phyloP scores from a whole-genome alignment of 2,797 vertebrate genomes.

The Schizopygopsis malacanthus region DNA sequence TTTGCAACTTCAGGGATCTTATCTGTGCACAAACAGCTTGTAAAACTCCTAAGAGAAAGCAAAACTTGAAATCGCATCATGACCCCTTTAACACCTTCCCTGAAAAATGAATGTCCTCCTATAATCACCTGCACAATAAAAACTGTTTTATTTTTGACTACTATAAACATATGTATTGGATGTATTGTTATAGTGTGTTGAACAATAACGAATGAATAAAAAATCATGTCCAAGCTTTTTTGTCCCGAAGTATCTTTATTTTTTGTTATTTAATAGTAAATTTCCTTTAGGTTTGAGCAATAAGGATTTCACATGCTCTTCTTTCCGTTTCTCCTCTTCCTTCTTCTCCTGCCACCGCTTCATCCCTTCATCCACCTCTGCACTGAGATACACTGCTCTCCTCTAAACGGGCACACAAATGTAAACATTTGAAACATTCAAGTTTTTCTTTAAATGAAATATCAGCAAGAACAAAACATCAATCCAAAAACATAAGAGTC shows the following conservation, averaged over 20 bases:
- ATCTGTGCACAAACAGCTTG: too few species aligned
- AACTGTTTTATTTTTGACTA: background rate
- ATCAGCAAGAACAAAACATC: background rate
- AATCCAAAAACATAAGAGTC: slow-evolving; percentile 46
- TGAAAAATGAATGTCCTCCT: background rate
- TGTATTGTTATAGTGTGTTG: background rate
- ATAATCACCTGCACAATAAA: background rate
- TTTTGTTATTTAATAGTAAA: slow-evolving; percentile 67
- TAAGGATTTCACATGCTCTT: slow-evolving; percentile 70
- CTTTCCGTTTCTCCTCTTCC: slow-evolving; percentile 60
- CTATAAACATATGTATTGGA: background rate
- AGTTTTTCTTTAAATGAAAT: background rate
- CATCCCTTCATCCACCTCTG: slow-evolving; percentile 76
- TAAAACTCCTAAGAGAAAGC: too few species aligned
- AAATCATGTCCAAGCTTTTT: background rate
- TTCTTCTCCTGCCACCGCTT: slow-evolving; percentile 66
- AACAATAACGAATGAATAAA: background rate
- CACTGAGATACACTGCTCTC: slow-evolving; percentile 75
- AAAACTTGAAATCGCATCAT: too few species aligned
- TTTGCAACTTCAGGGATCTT: too few species aligned
- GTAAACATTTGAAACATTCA: background rate
- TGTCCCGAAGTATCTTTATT: slow-evolving; percentile 34
- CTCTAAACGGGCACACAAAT: slow-evolving; percentile 63
- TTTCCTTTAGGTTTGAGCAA: slow-evolving; percentile 80
- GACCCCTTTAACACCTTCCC: background rate